Evolutionary conservation across 2,113 vertebrate species (phyloP).

Genomic region (Vidua chalybeata): DNA sequence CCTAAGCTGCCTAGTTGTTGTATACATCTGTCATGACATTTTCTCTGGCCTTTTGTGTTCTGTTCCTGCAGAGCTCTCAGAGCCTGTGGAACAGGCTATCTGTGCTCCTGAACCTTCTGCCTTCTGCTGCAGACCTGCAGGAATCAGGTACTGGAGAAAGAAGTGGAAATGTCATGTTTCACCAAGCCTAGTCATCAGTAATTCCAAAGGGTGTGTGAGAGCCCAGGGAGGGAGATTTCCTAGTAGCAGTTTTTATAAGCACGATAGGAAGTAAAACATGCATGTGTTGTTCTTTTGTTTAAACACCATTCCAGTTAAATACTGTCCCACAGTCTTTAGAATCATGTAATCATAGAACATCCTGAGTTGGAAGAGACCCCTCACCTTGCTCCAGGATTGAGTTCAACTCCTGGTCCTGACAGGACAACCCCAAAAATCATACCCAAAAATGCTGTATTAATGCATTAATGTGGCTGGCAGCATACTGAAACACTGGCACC

Average conservation of each 20-base stretch:
- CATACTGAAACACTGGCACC: background rate
- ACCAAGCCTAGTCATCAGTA: background rate
- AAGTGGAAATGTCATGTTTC: background rate
- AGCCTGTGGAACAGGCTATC: constrained; percentile 97
- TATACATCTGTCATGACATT: fast-evolving
- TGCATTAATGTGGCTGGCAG: background rate
- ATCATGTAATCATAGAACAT: background rate
- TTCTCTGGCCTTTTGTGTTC: background rate
- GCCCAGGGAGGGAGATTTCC: background rate
- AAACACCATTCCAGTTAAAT: background rate
- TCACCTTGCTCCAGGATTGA: fast-evolving
- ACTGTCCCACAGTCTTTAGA: background rate
- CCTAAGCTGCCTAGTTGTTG: background rate
- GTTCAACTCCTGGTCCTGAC: background rate
- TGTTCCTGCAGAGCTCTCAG: constrained; percentile 86
- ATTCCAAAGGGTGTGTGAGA: background rate
- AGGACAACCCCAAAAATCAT: background rate
- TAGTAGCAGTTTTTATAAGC: background rate
- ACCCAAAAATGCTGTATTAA: background rate
- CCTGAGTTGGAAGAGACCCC: background rate
- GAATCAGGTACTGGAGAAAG: constrained; percentile 80
- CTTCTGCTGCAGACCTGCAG: constrained; percentile 87
- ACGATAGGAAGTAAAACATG: fast-evolving
- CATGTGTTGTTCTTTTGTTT: background rate
- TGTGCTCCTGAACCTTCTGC: constrained; percentile 93